Conservation (phyloP, 2,113 vertebrate species). For the Uria lomvia region DNA sequence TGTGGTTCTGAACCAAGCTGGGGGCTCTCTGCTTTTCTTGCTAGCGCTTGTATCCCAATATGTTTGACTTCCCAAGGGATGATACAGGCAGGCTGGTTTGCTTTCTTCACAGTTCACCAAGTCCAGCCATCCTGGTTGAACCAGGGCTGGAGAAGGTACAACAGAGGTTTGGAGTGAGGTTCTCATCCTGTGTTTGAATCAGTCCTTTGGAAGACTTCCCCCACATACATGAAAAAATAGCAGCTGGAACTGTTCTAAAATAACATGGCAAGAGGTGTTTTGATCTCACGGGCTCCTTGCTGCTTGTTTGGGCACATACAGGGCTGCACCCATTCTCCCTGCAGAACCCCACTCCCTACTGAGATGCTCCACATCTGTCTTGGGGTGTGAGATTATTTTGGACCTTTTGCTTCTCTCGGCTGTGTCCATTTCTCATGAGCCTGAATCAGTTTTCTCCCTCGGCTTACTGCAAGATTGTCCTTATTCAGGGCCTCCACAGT, state of each 20-base stretch:
- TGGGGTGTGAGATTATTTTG: neutral
- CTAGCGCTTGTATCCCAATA: neutral
- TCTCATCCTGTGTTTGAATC: neutral
- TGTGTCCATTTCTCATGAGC: neutral
- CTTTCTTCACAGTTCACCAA: neutral
- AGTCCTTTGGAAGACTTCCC: neutral
- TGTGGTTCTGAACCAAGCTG: neutral
- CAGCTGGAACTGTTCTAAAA: neutral
- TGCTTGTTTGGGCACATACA: neutral
- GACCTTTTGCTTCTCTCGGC: neutral
- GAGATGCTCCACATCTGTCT: neutral
- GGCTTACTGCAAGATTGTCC: neutral
- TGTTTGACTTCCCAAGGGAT: neutral
- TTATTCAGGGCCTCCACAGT: neutral
- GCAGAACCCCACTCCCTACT: neutral
- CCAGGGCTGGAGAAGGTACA: neutral
- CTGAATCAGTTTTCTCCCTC: neutral
- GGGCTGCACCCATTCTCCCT: neutral
- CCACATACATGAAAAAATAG: neutral
- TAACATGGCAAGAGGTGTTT: neutral
- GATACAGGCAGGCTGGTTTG: no score
- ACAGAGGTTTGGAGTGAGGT: neutral
- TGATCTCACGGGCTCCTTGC: neutral
- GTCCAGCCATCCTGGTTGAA: neutral
- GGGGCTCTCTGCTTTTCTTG: neutral